These are phyloP conservation scores for Pristionchus arcanus DNA, from an alignment of 2,888 invertebrate species.

Conservation along the genomic window DNA sequence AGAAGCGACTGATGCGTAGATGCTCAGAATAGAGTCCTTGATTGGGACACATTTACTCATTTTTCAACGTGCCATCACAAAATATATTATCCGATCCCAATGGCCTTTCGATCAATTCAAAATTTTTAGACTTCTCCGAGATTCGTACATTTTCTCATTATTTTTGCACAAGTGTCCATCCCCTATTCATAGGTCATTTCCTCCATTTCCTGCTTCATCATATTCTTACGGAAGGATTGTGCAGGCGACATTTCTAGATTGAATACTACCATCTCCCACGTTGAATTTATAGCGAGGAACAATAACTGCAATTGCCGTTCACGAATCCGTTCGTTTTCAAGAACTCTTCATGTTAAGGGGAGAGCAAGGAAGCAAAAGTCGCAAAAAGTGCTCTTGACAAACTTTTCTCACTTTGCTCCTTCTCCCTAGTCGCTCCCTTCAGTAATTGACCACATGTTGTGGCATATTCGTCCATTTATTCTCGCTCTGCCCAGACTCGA, in stretches of 20 bases:
- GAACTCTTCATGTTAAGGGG: background rate
- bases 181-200: background rate
- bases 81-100: background rate
- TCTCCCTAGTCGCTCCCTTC: constrained; percentile 32
- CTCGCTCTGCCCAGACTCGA: constrained; percentile 1
- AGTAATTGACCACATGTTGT: constrained; percentile 48
- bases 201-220: constrained; percentile 3
- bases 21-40: too few species aligned
- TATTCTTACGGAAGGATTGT: background rate
- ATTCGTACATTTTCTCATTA: background rate
- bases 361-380: background rate
- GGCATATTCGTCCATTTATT: constrained; percentile 47
- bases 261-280: background rate
- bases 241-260: background rate
- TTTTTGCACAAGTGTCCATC: background rate
- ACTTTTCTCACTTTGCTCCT: constrained; percentile 6
- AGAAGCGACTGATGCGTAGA: too few species aligned
- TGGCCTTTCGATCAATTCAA: background rate
- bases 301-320: background rate
- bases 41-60: too few species aligned
- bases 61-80: background rate
- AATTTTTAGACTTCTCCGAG: background rate
- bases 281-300: background rate
- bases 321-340: too few species aligned
- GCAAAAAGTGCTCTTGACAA: constrained; percentile 25